These are phyloP conservation scores for Dyspetes luteomarginatus DNA, from an alignment of 2,888 invertebrate genomes.

Conservation along the genomic window DNA sequence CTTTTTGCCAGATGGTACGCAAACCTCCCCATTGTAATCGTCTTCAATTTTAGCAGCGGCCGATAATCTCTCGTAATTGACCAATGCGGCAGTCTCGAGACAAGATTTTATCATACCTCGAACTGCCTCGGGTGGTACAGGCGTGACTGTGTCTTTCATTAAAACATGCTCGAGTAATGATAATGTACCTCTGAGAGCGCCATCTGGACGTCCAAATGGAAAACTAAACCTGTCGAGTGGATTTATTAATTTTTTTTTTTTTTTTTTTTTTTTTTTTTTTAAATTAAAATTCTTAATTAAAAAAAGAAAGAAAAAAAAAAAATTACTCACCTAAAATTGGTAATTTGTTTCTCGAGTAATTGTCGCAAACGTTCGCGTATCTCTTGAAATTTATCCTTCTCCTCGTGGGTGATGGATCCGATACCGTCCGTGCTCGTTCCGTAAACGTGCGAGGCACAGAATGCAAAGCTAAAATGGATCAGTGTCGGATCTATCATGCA, in stretches of 20 bases:
- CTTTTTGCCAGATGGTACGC: conserved; percentile 94
- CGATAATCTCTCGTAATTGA: conserved; percentile 98
- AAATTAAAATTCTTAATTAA: too few relatives aligned
- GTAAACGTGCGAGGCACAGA: conserved; percentile 99
- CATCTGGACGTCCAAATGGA: conserved; percentile 99
- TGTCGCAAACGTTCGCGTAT: conserved; percentile 97
- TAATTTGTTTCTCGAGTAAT: conserved; percentile 98
- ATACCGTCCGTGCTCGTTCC: conserved; percentile 99
- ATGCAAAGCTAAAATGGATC: conserved; percentile 99
- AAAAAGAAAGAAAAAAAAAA: too few relatives aligned
- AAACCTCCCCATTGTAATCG: conserved; percentile 89
- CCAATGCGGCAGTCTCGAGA: conserved; percentile 98
- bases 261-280: too few relatives aligned
- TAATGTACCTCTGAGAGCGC: conserved; percentile 97
- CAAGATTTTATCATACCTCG: conserved; percentile 98
- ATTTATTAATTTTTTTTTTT: too few relatives aligned
- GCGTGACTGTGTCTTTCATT: conserved; percentile 99
- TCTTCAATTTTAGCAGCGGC: conserved; percentile 99
- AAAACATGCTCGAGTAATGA: conserved; percentile 97
- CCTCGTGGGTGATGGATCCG: conserved; percentile 98
- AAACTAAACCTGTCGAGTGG: conserved; percentile 93
- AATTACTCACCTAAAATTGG: conserved; percentile 93
- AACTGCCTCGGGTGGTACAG: conserved; percentile 98
- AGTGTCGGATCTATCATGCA: conserved; percentile 99
- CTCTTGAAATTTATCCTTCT: conserved; percentile 98